Evolutionary conservation across 92 coral and sea anemone species (phyloP), one percentile per base, ranked within the genome.

Genomic region (Isaurus tuberculatus): DNA sequence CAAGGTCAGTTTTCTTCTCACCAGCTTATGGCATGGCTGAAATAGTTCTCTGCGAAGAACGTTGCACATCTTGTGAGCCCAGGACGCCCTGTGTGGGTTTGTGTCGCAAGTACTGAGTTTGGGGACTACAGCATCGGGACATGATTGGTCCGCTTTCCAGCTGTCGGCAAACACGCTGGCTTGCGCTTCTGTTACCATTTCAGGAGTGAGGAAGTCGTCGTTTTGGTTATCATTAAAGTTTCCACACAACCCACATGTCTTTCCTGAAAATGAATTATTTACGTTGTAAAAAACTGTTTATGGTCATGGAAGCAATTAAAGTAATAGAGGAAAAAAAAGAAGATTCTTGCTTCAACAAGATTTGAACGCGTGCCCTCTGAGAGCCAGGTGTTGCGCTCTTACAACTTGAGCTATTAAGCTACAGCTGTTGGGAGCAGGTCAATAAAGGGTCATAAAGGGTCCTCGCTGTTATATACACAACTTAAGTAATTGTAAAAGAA

Each of bases 21-120:
- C 98, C 79, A 88, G 88, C 68, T 83, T 84, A 53, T 94, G 98
- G 42, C 98, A 94, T 2, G 98, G 92, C 70, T 65, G 72, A 79
- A 94, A 94, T 70, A 88, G 81, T 36, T 94, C 90, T 79, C 96
- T 84, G 32, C 91, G 90, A 42, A 94, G 92, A 63, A 92, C 83
- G 87, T 93, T 94, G 83, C 98, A 94, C 92, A 91, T 94, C 89
- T 94, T 94, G 88, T 94, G 94, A 75, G 98, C 96, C 98, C 98
- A 94, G 42, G 96, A 94, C 27, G 92, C 89, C 60, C 98, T 79
- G 58, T 92, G 87, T 84, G 88, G 92, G 92, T 92, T 90, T 34
- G 34, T 84, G 67, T 83, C 86, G 79, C 98, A 94, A 72, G 98
- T 94, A 72, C 91, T 81, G 57, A 64, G 80, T 53, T 66, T 89